Base-by-base conservation (phyloP, 53 echinoderm and acorn worm genomes). In the Henricia sp. region DNA sequence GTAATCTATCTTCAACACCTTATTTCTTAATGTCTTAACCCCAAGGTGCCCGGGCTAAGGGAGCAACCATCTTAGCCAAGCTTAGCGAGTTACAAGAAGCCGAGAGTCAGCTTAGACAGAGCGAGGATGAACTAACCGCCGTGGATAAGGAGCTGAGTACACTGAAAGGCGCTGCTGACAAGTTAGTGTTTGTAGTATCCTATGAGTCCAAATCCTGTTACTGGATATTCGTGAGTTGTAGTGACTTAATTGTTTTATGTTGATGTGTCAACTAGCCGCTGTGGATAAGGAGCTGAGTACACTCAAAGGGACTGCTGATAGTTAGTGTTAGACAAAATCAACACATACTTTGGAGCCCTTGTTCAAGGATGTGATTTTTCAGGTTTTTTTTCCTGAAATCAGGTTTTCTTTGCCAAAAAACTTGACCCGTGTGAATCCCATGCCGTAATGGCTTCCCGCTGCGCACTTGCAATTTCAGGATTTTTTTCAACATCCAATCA, bases 1-100 rank as follows among this genome's bases (percentile, higher is more conserved):
- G n/a, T n/a, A n/a, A n/a, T n/a, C n/a, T n/a, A n/a, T n/a, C n/a
- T n/a, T n/a, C n/a, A n/a, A n/a, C n/a, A n/a, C 8, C 33, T 11
- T 16, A 11, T 29, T 3, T 33, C 20, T 24, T 57, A 32, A 6
- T 68, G 0, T 0, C 19, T 64, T 14, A 23, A 24, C 27, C 55
- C 48, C 6, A 44, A 97, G 97, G 97, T 88, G 92, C 97, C 26
- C 84, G 94, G 29, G 43, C 83, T 16, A 97, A 92, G 50, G 88
- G 86, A 21, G 84, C 92, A 6, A 87, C 92, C 17, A 88, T 97
- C 72, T 64, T 97, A 76, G 86, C 91, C 62, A 97, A 92, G 84
- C 87, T 97, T 76, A 84, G 77, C 21, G 94, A 97, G 82, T 74
- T 97, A 3, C 91, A 94, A 42, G 92, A 97, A 30, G 97, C 94